Base-by-base conservation (phyloP, 1,140 invertebrate genomes). In the Drosophila santomea region DNA sequence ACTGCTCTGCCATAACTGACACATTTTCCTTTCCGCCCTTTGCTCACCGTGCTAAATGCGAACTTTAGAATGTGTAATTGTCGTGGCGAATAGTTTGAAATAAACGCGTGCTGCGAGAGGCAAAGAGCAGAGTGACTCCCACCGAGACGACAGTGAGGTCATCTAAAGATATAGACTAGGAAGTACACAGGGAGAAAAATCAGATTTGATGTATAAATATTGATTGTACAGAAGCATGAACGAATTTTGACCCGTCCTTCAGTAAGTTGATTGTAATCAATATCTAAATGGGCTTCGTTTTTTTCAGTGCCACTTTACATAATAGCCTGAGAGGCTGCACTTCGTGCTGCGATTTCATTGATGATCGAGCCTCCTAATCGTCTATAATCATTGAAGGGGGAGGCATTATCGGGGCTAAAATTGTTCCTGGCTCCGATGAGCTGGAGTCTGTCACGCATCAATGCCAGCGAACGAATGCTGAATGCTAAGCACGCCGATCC, bases 281-380 rank as follows among this genome's bases (percentile, higher is more conserved):
- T 32, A 32, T 32, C 32, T 32, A 10, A 32, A 8, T 32, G 7
- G 28, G 2, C 32, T 32, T 32, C 2, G 32, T 3, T 32, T 8
- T 45, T 17, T 10, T 6, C 1, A 14, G 44, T 47, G 17, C 44
- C 4, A 7, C 5, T 12, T 41, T 39, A 32, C 8, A 39, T 45
- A 55, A 52, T 20, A 52, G 14, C 14, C 8, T 2, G 44, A 47
- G 25, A 23, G 12, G 8, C 23, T 36, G 20, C 57, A 32, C 41
- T 69, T 25, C 64, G 62, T 77, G 74, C 25, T 32, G 54, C 52
- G 15, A 78, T 62, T 78, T 78, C 51, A 85, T 74, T 74, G 63
- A 74, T 82, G 82, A 81, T 81, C 85, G 74, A 78, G 32, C 50
- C 60, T 44, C 39, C 47, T 88, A 88, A 85, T 86, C 60, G 72